Percentiles rank a stretch among this genome's conserved stretches.
These are phyloP conservation scores for Caretta caretta DNA, from an alignment of 2,113 vertebrate species.

Conservation along the genomic window DNA sequence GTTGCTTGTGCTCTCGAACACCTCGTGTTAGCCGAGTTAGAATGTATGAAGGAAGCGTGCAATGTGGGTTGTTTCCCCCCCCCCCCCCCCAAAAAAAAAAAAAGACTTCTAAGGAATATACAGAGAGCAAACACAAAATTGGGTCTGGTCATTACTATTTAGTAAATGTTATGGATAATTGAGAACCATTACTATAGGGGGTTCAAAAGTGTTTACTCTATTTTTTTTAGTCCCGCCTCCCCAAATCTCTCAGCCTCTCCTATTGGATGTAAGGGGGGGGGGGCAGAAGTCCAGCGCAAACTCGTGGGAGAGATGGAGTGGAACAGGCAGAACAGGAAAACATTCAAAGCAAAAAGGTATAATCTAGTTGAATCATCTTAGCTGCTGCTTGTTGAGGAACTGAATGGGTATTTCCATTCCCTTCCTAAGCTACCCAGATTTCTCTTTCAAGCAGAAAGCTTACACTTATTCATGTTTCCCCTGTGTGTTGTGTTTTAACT, in stretches of 20 bases:
- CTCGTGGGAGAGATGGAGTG: background rate
- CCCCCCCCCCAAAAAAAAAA: too few relatives aligned
- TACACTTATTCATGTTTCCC: background rate
- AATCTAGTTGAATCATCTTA: background rate
- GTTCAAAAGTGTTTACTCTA: background rate
- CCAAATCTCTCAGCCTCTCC: too few relatives aligned
- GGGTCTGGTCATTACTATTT: background rate
- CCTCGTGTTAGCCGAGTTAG: background rate
- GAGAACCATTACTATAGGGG: background rate
- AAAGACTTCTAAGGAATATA: background rate
- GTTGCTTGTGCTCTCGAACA: background rate
- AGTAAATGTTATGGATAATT: background rate
- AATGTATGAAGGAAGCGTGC: background rate
- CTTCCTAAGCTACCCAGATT: background rate
- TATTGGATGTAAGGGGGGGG: too few relatives aligned
- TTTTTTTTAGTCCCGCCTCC: background rate
- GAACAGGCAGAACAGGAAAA: background rate
- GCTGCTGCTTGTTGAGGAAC: background rate
- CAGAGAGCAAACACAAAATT: background rate
- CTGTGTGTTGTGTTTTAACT: background rate
- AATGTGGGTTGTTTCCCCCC: accelerated
- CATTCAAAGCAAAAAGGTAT: background rate
- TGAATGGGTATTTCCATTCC: accelerated
- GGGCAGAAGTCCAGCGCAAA: background rate
- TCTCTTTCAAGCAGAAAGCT: background rate